Percentiles rank a stretch among this genome's conserved stretches.
Evolutionary conservation across 1,140 invertebrate genomes (phyloP).

Genomic region (Xylocopa sonorina): DNA sequence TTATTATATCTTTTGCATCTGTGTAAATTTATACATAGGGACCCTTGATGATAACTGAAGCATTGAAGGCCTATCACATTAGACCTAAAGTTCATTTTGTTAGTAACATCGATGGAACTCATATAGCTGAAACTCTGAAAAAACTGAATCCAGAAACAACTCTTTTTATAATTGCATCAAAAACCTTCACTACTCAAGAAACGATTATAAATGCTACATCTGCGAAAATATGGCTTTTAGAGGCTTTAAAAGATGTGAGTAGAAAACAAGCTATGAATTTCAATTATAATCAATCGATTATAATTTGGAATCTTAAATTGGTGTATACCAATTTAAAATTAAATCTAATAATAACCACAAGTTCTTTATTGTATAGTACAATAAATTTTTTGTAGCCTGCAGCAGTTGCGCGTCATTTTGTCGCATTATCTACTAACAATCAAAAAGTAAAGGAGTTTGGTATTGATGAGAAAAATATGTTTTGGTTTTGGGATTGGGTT

Average conservation of each 20-base stretch:
- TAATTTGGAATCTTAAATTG: no score
- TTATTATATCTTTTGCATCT: conserved; percentile 20
- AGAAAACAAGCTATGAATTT: no score
- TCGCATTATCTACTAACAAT: conserved; percentile 97
- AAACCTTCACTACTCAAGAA: conserved; percentile 99
- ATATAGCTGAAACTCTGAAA: conserved; percentile 96
- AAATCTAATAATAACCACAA: not conserved
- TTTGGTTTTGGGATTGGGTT: conserved; percentile 99
- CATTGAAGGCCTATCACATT: conserved; percentile 94
- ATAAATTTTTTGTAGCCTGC: conserved; percentile 83
- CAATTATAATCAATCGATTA: no score
- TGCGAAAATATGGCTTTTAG: conserved; percentile 97
- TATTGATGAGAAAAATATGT: conserved; percentile 98
- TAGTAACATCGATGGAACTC: conserved; percentile 99
- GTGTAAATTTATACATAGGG: conserved; percentile 84
- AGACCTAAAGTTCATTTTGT: conserved; percentile 98
- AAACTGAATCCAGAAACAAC: conserved; percentile 96
- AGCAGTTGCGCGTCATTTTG: conserved; percentile 98
- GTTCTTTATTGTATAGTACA: conserved; percentile 40
- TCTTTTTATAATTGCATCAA: conserved; percentile 99
- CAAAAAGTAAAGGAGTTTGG: conserved; percentile 98
- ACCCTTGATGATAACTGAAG: conserved; percentile 99
- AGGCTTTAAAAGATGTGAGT: conserved; percentile 92
- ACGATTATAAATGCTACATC: conserved; percentile 99
- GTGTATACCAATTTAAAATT: no score